Evolutionary conservation across 1,140 invertebrate genomes (phyloP).

Genomic region (Schlechtendalia chinensis): DNA sequence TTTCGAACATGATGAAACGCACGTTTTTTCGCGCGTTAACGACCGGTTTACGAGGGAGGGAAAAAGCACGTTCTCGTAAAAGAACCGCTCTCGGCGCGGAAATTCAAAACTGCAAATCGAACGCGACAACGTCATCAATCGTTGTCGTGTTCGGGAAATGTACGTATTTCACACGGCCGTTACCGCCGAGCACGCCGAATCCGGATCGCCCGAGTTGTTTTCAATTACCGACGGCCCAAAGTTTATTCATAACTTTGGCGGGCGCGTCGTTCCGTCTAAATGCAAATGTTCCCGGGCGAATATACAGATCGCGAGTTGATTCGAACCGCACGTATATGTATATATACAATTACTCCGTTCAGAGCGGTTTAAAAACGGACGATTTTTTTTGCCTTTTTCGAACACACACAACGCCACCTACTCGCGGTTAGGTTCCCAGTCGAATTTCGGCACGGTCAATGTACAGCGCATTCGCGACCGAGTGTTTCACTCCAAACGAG

Average conservation of each 20-base stretch:
- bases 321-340: background rate
- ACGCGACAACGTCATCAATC: no score
- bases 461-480: no score
- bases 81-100: no score
- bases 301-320: conserved; percentile 38
- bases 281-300: conserved; percentile 18
- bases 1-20: no score
- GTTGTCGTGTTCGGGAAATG: background rate
- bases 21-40: no score
- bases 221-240: conserved; percentile 19
- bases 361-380: background rate
- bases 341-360: background rate
- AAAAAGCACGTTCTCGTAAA: no score
- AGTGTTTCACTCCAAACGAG: no score
- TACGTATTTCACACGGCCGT: conserved; percentile 20
- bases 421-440: no score
- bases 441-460: no score
- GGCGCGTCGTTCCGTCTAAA: conserved; percentile 16
- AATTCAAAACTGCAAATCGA: background rate
- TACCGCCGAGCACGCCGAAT: no score
- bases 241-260: conserved; percentile 31
- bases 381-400: conserved; percentile 15
- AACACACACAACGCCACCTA: no score
- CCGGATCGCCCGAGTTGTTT: background rate
- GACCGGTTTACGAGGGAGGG: no score